phyloP scores from a whole-genome alignment of 2,797 vertebrate genomes.

The Premnoplex brunnescens region DNA sequence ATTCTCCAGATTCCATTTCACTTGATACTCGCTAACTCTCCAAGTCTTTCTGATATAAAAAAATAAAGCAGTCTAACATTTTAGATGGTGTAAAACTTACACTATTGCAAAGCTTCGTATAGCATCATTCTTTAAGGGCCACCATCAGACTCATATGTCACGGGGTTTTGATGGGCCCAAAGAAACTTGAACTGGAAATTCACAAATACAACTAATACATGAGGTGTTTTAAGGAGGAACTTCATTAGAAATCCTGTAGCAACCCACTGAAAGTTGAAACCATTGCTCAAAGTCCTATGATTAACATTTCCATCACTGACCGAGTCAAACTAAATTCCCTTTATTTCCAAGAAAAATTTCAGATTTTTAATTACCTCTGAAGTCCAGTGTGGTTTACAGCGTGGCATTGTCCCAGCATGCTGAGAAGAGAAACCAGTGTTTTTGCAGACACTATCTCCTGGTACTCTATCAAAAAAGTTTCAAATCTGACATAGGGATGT shows the following conservation, averaged over 20 bases:
- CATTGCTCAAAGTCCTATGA: background rate
- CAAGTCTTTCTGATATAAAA: background rate
- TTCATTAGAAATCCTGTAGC: background rate
- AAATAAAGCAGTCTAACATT: background rate
- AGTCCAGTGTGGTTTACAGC: background rate
- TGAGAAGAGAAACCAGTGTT: background rate
- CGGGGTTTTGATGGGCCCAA: background rate
- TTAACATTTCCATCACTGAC: background rate
- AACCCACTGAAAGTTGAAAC: background rate
- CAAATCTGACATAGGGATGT: background rate
- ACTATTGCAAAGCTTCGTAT: background rate
- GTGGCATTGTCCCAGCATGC: background rate
- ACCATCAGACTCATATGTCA: background rate
- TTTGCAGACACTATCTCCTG: background rate
- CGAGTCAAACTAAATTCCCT: background rate
- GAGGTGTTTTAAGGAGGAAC: background rate
- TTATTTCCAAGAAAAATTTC: background rate
- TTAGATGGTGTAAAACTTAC: background rate
- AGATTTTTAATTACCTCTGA: background rate
- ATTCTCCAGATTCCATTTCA: background rate
- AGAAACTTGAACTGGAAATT: background rate
- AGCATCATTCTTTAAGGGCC: background rate
- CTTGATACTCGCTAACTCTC: background rate
- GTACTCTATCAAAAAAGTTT: background rate
- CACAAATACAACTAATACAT: background rate